A percentile compares a stretch with the other conserved stretches of the same genome.
phyloP scores from a whole-genome alignment of 2,113 vertebrate genomes.

The Osmerus mordax region DNA sequence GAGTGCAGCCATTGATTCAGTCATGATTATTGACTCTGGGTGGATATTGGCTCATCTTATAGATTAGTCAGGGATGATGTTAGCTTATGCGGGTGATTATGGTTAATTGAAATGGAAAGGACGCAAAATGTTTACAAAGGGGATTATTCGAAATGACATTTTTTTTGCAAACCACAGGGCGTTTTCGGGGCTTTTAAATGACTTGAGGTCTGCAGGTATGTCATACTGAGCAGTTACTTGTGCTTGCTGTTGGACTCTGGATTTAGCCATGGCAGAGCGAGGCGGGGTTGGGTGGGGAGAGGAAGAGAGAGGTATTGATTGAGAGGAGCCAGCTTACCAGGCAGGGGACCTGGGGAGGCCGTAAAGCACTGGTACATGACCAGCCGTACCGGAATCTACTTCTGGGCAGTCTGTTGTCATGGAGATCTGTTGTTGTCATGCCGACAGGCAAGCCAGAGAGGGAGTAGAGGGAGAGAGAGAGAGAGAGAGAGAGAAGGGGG shows the following conservation, averaged over 20 bases:
- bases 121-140: constrained; percentile 27
- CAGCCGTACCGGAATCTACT: constrained; percentile 32
- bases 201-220: neutral
- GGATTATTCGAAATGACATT: constrained; percentile 19
- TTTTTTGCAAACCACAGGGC: constrained; percentile 4
- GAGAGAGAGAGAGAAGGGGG: constrained; percentile 13
- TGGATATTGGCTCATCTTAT: constrained; percentile 28
- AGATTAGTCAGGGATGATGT: constrained; percentile 39
- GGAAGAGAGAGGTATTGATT: constrained; percentile 28
- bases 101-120: constrained; percentile 37
- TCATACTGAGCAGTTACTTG: no score
- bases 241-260: no score
- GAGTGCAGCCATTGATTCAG: constrained; percentile 51
- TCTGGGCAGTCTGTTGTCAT: constrained; percentile 60
- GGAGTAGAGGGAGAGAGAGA: constrained; percentile 8
- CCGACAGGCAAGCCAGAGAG: constrained; percentile 42
- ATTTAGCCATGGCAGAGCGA: neutral
- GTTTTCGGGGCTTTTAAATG: neutral
- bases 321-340: constrained; percentile 19
- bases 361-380: constrained; percentile 39
- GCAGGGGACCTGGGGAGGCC: constrained; percentile 11
- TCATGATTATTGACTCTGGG: constrained; percentile 52
- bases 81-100: constrained; percentile 36
- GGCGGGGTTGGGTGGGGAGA: neutral
- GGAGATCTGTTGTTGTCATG: constrained; percentile 63